Evolutionary conservation across 1,140 invertebrate species (phyloP).

Genomic region (Brachionus paranguensis): DNA sequence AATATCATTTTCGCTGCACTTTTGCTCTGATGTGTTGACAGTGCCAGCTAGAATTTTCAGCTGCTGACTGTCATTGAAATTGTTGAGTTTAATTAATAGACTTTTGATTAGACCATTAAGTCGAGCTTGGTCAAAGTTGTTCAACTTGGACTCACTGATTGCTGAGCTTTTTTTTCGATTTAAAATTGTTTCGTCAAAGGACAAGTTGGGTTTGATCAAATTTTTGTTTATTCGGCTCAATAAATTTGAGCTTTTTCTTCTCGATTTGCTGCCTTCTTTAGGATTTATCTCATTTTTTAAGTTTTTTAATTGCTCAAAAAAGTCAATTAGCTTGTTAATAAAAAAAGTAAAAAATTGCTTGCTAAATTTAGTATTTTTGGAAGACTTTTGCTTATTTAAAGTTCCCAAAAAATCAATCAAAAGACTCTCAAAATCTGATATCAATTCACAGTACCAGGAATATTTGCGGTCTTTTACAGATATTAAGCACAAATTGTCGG

Average conservation of each 20-base stretch:
- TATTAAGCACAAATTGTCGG: background rate
- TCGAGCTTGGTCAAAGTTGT: background rate
- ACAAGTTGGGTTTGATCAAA: background rate
- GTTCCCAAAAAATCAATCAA: background rate
- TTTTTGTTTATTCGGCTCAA: background rate
- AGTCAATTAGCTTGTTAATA: constrained; percentile 7
- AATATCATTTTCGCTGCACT: background rate
- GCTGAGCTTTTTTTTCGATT: background rate
- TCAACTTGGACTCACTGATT: background rate
- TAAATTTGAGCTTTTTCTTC: background rate
- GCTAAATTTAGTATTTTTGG: background rate
- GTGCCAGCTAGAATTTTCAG: background rate
- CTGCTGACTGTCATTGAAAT: background rate
- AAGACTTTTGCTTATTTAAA: background rate
- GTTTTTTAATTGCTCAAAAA: background rate
- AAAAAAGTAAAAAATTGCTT: constrained; percentile 34
- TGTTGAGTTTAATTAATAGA: background rate
- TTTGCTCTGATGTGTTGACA: background rate
- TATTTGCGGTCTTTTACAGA: constrained; percentile 1
- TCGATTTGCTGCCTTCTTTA: background rate
- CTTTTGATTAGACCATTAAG: background rate
- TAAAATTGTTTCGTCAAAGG: background rate
- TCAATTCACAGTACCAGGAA: background rate
- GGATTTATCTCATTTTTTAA: constrained; percentile 4
- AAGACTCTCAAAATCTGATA: constrained; percentile 11